Percentiles rank a stretch among this genome's conserved stretches.
Evolutionary conservation across 2,113 vertebrate species (phyloP).

Genomic region (Pagrus major): DNA sequence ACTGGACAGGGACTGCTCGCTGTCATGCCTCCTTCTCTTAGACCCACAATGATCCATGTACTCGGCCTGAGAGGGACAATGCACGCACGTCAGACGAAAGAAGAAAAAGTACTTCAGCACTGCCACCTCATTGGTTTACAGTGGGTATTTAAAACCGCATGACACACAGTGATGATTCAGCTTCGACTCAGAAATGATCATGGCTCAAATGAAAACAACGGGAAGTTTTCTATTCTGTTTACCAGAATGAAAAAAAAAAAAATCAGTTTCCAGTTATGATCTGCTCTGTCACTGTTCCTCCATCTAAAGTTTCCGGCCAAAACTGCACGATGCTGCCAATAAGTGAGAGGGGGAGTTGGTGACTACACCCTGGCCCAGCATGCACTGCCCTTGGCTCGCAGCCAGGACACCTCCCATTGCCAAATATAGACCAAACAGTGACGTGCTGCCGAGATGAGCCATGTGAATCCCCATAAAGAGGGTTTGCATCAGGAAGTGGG

Average conservation of each 20-base stretch:
- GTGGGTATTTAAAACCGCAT: not conserved
- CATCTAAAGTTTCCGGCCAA: slow-evolving; percentile 43
- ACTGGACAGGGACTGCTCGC: slow-evolving; percentile 87
- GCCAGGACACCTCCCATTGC: slow-evolving; percentile 80
- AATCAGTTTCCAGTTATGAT: slow-evolving; percentile 34
- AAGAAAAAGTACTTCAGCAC: not conserved
- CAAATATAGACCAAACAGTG: slow-evolving; percentile 84
- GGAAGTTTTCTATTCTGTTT: not conserved
- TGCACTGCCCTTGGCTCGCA: slow-evolving; percentile 61
- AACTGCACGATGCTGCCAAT: slow-evolving; percentile 30
- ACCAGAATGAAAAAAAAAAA: not conserved
- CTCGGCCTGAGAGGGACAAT: slow-evolving; percentile 81
- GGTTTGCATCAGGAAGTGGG: slow-evolving; percentile 77
- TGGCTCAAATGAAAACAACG: not conserved
- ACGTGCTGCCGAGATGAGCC: slow-evolving; percentile 77
- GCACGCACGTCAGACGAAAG: slow-evolving; percentile 12
- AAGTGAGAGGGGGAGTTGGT: slow-evolving; percentile 39
- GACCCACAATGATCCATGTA: slow-evolving; percentile 88
- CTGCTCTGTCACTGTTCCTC: slow-evolving; percentile 39
- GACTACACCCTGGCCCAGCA: slow-evolving; percentile 74
- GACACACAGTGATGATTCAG: not conserved
- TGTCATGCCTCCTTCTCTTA: slow-evolving; percentile 90
- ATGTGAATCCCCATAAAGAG: slow-evolving; percentile 82
- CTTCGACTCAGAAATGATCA: not conserved
- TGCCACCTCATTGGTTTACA: not conserved